Evolutionary conservation across 2,888 invertebrate genomes (phyloP), one percentile per base, ranked within the genome.

Genomic region (Phymatocera aterrima): DNA sequence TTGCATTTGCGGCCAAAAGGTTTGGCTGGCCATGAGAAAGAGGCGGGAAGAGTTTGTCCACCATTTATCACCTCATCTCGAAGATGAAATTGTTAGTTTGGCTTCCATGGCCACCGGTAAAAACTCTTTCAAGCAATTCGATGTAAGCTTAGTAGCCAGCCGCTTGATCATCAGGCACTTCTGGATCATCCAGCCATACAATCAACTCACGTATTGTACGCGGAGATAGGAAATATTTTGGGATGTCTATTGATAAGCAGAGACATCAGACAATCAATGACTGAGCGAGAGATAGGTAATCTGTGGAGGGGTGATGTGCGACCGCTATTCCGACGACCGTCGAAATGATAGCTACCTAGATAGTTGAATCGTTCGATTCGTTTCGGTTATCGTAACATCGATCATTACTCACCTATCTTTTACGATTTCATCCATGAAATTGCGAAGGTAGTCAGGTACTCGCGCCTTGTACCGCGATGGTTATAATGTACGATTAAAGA

Each of bases 261-360:
- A 75, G 75, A 75, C 75, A n/a, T n/a, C n/a, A n/a, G n/a, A n/a
- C n/a, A n/a, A n/a, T n/a, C n/a, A 60, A 75, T 37, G 37, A 75
- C n/a, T n/a, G 34, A 57, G 3, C 40, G n/a, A 40, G 57, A 57
- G 57, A 75, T 75, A 72, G 72, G 72, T 72, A 72, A 72, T 72
- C 72, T 72, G 21, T 48, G 37, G 18, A 34, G 51, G 51, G 72
- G 51, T 18, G 54, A 72, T 72, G 72, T 48, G 12, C 54, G 72
- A 72, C 6, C 18, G 54, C 15, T 12, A 28, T 8, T 48, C 51
- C 51, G 57, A 57, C 57, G 75, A 75, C 57, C 24, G 24, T 31
- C 15, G 28, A 43, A 37, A 75, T 40, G 75, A 40, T 68, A 18
- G 64, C 37, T 64, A 28, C n/a, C n/a, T 51, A 28, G 37, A 40